A percentile compares a stretch with the other conserved stretches of the same genome.
Conservation (phyloP, 2,888 invertebrate species). For the Drosophila demipolita region DNA sequence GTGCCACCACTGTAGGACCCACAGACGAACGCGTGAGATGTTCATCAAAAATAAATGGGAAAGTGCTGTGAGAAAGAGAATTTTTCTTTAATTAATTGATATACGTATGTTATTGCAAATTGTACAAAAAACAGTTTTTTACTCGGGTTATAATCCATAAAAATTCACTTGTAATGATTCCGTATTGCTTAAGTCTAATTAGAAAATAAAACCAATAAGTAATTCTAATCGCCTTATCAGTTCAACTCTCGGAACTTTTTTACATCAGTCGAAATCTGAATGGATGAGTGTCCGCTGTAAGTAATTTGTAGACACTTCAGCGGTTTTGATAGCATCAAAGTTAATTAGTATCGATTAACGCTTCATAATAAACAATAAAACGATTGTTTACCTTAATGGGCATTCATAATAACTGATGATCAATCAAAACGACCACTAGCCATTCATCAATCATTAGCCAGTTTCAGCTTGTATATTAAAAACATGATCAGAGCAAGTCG, state of each 20-base stretch:
- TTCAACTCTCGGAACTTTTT: slow-evolving; percentile 47
- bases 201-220: background rate
- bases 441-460: slow-evolving; percentile 53
- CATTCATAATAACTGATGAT: slow-evolving; percentile 59
- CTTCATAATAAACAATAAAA: slow-evolving; percentile 62
- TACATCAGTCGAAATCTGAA: slow-evolving; percentile 9
- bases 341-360: slow-evolving; percentile 68
- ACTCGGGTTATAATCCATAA: background rate
- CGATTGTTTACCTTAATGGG: slow-evolving; percentile 65
- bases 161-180: background rate
- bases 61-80: background rate
- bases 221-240: slow-evolving; percentile 31
- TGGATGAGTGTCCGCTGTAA: slow-evolving; percentile 30
- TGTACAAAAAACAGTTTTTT: too few species aligned
- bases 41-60: background rate
- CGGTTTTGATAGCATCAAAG: slow-evolving; percentile 59
- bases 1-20: slow-evolving; percentile 7
- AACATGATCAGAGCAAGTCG: slow-evolving; percentile 38
- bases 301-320: slow-evolving; percentile 55
- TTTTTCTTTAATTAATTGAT: background rate
- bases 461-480: slow-evolving; percentile 33
- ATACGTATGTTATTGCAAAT: too few species aligned
- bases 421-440: slow-evolving; percentile 56
- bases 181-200: background rate
- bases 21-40: background rate